Percentiles rank a stretch among this genome's conserved stretches.
phyloP scores from a whole-genome alignment of 2,888 invertebrate genomes.

The Diadromus collaris region DNA sequence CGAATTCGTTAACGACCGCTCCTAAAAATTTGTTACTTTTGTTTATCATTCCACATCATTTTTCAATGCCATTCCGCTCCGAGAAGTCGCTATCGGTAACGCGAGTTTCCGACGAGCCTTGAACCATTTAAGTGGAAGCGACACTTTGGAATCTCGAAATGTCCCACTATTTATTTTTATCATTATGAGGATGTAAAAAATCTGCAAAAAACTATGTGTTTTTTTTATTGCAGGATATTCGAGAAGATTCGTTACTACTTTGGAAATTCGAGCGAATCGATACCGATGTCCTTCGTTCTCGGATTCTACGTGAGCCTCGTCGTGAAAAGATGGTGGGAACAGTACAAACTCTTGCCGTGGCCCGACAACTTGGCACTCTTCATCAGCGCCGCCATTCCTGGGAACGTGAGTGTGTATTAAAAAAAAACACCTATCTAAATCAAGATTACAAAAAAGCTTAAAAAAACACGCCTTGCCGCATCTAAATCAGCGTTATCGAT shows the following conservation, averaged over 20 bases:
- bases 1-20: background rate
- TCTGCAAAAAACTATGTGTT: background rate
- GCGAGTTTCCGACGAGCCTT: slow-evolving; percentile 45
- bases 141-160: background rate
- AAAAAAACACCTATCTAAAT: slow-evolving; percentile 17
- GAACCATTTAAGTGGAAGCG: slow-evolving; percentile 45
- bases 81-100: slow-evolving; percentile 10
- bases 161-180: background rate
- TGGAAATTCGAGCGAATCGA: slow-evolving; percentile 92
- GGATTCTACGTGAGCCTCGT: slow-evolving; percentile 97
- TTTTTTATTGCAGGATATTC: slow-evolving; percentile 87
- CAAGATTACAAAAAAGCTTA: background rate
- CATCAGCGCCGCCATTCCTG: slow-evolving; percentile 95
- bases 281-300: slow-evolving; percentile 97
- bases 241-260: slow-evolving; percentile 93
- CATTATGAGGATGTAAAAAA: slow-evolving; percentile 36
- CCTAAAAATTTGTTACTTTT: slow-evolving; percentile 20
- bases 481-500: background rate
- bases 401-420: slow-evolving; percentile 86
- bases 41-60: background rate
- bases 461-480: background rate
- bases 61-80: background rate
- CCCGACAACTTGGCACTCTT: slow-evolving; percentile 96
- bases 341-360: slow-evolving; percentile 95
- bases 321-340: slow-evolving; percentile 97